Evolutionary conservation across 1,140 invertebrate species (phyloP).

Genomic region (Oscheius sp.): DNA sequence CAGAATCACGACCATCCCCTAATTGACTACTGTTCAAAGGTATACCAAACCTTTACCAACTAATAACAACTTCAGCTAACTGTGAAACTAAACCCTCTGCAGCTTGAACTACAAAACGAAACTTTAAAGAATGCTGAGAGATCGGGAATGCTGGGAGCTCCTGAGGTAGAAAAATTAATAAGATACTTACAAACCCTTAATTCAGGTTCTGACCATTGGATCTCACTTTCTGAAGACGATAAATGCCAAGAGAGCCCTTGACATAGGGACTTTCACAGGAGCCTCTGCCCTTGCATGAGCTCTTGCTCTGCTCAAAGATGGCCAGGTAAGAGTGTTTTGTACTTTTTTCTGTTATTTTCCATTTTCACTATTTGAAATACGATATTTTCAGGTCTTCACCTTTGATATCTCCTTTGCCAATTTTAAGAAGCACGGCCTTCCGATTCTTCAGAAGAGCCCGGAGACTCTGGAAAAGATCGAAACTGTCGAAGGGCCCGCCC

Average conservation of each 20-base stretch:
- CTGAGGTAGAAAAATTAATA: conserved; percentile 40
- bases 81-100: conserved; percentile 24
- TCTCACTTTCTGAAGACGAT: conserved; percentile 58
- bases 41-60: too few species aligned
- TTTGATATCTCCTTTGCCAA: conserved; percentile 58
- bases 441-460: conserved; percentile 51
- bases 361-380: not conserved
- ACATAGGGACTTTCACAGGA: conserved; percentile 63
- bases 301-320: conserved; percentile 60
- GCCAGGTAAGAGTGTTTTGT: conserved; percentile 33
- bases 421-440: conserved; percentile 41
- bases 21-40: not conserved
- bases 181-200: not conserved
- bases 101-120: conserved; percentile 36
- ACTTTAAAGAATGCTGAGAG: conserved; percentile 26
- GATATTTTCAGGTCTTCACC: conserved; percentile 42
- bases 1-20: not conserved
- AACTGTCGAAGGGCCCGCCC: conserved; percentile 58
- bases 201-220: conserved; percentile 54
- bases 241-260: conserved; percentile 59
- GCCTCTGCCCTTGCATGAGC: conserved; percentile 61
- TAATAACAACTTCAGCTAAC: conserved; percentile 40
- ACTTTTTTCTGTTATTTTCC: not conserved
- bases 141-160: conserved; percentile 60
- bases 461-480: conserved; percentile 61